Conservation (phyloP, 2,113 vertebrate species). For the Zootoca vivipara region DNA sequence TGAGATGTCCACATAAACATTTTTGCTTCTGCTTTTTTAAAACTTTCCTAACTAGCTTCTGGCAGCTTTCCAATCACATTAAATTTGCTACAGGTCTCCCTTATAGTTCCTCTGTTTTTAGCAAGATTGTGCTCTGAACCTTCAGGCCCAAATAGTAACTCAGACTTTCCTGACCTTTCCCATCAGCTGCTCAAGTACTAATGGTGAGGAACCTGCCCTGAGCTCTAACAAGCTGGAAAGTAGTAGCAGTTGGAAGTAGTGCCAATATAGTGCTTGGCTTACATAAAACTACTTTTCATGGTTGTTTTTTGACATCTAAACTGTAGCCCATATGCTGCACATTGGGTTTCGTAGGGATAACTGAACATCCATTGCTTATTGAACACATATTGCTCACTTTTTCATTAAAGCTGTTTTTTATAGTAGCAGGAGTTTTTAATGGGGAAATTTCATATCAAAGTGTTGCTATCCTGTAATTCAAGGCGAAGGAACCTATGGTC, state of each 20-base stretch:
- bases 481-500: too few relatives aligned
- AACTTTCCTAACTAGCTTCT: not conserved
- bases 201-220: conserved; percentile 21
- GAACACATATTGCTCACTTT: not conserved
- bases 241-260: conserved; percentile 41
- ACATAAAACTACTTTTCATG: rapidly evolving
- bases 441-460: not conserved
- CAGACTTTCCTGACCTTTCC: conserved; percentile 56
- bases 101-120: not conserved
- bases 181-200: conserved; percentile 36
- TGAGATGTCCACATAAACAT: not conserved
- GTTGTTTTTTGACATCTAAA: conserved; percentile 3
- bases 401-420: not conserved
- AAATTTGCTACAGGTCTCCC: not conserved
- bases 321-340: not conserved
- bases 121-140: conserved; percentile 34
- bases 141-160: conserved; percentile 48
- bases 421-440: not conserved
- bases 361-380: not conserved
- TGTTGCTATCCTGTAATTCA: not conserved
- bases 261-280: conserved; percentile 38
- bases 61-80: conserved; percentile 6
- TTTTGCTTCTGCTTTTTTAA: not conserved
- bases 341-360: not conserved
- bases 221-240: conserved; percentile 47